Conservation (phyloP, 2,113 vertebrate species). For the Microcebus ravelobensis region DNA sequence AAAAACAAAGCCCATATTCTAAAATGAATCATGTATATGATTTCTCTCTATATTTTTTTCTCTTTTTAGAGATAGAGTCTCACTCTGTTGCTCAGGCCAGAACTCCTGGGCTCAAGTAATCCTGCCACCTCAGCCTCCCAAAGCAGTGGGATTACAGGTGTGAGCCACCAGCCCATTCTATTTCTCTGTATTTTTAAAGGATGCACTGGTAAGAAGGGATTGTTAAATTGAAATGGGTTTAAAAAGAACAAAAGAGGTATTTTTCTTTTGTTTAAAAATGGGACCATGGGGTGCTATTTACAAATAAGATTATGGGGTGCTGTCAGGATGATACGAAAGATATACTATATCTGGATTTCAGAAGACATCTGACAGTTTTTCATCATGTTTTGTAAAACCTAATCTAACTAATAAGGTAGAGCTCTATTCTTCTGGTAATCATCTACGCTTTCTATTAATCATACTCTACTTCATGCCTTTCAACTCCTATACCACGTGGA, state of each 20-base stretch:
- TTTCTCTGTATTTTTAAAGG: not conserved
- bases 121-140: not conserved
- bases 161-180: not conserved
- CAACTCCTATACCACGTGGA: not conserved
- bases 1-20: not conserved
- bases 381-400: not conserved
- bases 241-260: not conserved
- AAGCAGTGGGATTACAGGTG: not conserved
- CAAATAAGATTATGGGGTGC: not conserved
- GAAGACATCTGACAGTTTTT: not conserved
- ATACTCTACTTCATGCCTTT: not conserved
- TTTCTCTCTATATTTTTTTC: not conserved
- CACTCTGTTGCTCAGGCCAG: not conserved
- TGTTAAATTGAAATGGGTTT: not conserved
- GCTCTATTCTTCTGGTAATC: no score
- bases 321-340: not conserved
- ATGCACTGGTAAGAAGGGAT: not conserved
- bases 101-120: not conserved
- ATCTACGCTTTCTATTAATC: not conserved
- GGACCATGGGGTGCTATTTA: not conserved
- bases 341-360: not conserved
- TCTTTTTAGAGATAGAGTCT: not conserved
- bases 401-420: not conserved
- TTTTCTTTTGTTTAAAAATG: slow-evolving; percentile 1
- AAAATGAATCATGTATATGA: not conserved